Base-by-base conservation (phyloP, 2,113 vertebrate species). In the Condylura cristata region DNA sequence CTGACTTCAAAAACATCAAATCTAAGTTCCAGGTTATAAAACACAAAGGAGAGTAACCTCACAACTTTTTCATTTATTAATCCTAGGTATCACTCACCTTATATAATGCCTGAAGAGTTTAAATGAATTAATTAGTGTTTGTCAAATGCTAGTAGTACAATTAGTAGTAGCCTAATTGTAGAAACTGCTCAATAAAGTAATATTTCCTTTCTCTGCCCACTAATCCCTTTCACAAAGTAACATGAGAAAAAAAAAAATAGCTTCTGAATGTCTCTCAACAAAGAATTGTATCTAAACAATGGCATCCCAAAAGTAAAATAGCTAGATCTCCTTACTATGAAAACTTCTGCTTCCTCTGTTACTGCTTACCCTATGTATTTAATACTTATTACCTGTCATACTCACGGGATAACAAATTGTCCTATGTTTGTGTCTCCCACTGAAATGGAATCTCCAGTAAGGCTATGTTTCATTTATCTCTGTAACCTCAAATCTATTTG, bases 91-190 rank as follows among this genome's bases (percentile, higher is more conserved):
- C 37, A 39, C 26, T 72, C 56, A 74, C 34, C 72, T 95, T 72
- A 80, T 6, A 53, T 3, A 78, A n/a, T 91, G 12, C 22, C 26
- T 48, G 53, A 51, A 26, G 58, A n/a, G 68, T 80, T 93, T 91
- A 93, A 91, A 91, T 61, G 51, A 93, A 91, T 28, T 56, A n/a
- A 17, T 14, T 56, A 61, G 65, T 56, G 30, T 80, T 39, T 86
- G 30, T 87, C 51, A 95, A 93, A 88, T 53, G 60, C 22, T 51
- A 51, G 32, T 79, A 44, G 34, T 30, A 65, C 13, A 56, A 30
- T 65, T n/a, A n/a, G n/a, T n/a, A n/a, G n/a, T n/a, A n/a, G 16
- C 51, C 46, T 83, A 17, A 70, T 14, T 88, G 37, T 34, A 88
- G 51, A 85, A 70, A 60, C 37, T 76, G 53, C 20, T 76, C 71